Conservation (phyloP, 2,888 invertebrate species). For the Nemotelus pantherinus region DNA sequence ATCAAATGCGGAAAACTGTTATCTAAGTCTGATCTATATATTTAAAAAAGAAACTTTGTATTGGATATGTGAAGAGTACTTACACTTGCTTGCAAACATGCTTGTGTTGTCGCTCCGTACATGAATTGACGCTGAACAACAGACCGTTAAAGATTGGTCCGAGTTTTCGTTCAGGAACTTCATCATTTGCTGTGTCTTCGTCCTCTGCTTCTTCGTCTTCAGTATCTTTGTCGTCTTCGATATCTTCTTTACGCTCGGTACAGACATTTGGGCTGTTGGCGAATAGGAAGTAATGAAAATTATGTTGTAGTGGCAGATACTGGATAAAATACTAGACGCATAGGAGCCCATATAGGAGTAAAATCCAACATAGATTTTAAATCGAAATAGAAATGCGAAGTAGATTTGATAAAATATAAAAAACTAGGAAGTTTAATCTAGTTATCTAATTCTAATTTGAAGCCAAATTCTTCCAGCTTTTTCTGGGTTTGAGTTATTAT, state of each 20-base stretch:
- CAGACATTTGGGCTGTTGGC: slow-evolving; percentile 71
- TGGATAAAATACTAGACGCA: not conserved
- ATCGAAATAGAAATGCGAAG: too few species aligned
- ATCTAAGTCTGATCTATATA: too few species aligned
- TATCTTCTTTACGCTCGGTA: slow-evolving; percentile 68
- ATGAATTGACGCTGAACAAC: slow-evolving; percentile 64
- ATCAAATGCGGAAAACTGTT: slow-evolving; percentile 9
- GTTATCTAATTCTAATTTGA: too few species aligned
- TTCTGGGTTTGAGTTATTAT: too few species aligned
- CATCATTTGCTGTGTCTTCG: slow-evolving; percentile 53
- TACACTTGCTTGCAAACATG: slow-evolving; percentile 64
- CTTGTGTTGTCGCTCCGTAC: slow-evolving; percentile 63
- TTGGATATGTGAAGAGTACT: slow-evolving; percentile 53
- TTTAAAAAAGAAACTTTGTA: not conserved
- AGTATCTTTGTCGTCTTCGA: slow-evolving; percentile 54
- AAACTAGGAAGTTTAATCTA: too few species aligned
- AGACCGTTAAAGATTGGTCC: slow-evolving; percentile 59
- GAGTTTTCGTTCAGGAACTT: slow-evolving; percentile 53
- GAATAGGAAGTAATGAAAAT: slow-evolving; percentile 22
- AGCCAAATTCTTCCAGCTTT: too few species aligned
- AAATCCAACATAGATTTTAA: too few species aligned
- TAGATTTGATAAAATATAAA: too few species aligned
- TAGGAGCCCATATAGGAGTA: not conserved
- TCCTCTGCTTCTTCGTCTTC: slow-evolving; percentile 53
- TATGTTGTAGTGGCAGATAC: not conserved